These are phyloP conservation scores for Troides helena DNA, from an alignment of 2,888 invertebrate species.

Conservation along the genomic window DNA sequence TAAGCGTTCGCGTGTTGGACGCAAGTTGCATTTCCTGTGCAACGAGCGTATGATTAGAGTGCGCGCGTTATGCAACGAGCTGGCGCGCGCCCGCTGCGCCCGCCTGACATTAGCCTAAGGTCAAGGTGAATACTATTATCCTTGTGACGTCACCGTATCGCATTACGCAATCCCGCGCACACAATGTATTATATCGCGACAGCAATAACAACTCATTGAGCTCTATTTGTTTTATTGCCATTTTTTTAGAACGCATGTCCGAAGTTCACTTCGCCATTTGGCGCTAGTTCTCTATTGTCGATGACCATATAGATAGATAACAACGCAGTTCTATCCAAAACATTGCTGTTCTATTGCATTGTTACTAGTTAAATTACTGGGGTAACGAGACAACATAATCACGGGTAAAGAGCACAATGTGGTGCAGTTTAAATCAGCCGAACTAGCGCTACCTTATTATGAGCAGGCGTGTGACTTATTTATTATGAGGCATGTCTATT, in stretches of 20 bases:
- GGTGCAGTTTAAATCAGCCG: too few relatives aligned
- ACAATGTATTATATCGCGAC: conserved; percentile 21
- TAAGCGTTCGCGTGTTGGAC: conserved; percentile 24
- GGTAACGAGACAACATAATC: too few relatives aligned
- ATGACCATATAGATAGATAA: too few relatives aligned
- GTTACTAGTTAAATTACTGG: too few relatives aligned
- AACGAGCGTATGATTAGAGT: conserved; percentile 35
- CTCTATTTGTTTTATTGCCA: conserved; percentile 24
- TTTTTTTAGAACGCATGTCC: conserved; percentile 10
- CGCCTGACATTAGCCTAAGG: conserved; percentile 67
- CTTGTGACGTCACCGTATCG: conserved; percentile 55
- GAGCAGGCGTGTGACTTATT: too few relatives aligned
- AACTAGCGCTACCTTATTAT: too few relatives aligned
- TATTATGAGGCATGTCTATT: too few relatives aligned
- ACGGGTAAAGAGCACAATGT: too few relatives aligned
- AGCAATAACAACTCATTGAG: conserved; percentile 26
- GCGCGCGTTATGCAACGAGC: conserved; percentile 50
- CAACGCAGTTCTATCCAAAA: too few relatives aligned
- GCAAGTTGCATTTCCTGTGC: conserved; percentile 38
- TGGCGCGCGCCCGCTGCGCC: conserved; percentile 48
- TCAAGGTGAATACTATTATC: conserved; percentile 71
- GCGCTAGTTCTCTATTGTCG: too few relatives aligned
- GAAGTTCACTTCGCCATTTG: conserved; percentile 2
- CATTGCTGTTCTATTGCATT: too few relatives aligned
- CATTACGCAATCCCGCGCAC: conserved; percentile 38